Percentiles rank a stretch among this genome's conserved stretches.
Conservation (phyloP, 2,888 invertebrate species). For the Drosophila colorata region DNA sequence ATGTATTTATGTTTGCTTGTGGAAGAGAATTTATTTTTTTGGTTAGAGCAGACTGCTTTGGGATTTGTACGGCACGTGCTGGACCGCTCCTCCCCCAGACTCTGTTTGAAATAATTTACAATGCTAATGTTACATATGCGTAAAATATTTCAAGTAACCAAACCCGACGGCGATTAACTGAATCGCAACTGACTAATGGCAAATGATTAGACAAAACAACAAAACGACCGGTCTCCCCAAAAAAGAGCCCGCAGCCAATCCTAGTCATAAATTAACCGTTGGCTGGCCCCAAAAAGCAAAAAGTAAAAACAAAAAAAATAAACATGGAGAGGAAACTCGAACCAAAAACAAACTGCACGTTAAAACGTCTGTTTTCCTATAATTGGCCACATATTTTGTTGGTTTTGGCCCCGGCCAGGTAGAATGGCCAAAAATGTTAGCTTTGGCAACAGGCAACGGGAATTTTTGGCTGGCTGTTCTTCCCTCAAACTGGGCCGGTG, state of each 20-base stretch:
- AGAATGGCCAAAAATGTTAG: constrained; percentile 41
- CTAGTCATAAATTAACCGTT: constrained; percentile 66
- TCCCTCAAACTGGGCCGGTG: neutral
- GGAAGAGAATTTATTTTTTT: neutral
- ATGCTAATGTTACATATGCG: constrained; percentile 31
- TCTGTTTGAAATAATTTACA: constrained; percentile 23
- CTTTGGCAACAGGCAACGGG: constrained; percentile 28
- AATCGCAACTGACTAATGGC: constrained; percentile 56
- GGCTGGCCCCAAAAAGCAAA: constrained; percentile 2
- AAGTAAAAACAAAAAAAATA: constrained; percentile 16
- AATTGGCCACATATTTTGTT: constrained; percentile 79
- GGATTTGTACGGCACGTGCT: constrained; percentile 2
- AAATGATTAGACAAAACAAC: constrained; percentile 60
- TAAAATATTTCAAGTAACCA: constrained; percentile 30
- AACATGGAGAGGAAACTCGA: constrained; percentile 11
- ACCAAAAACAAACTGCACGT: constrained; percentile 56
- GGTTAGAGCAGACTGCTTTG: neutral
- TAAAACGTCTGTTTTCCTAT: constrained; percentile 77
- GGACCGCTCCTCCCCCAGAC: neutral
- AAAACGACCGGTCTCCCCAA: constrained; percentile 12
- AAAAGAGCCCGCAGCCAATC: constrained; percentile 48
- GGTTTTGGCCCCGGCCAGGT: constrained; percentile 43
- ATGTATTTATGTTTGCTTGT: neutral
- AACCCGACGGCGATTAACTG: constrained; percentile 40
- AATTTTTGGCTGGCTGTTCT: constrained; percentile 15